Base-by-base conservation (phyloP, 53 echinoderm and acorn worm species). In the Hippasteria phrygiana region DNA sequence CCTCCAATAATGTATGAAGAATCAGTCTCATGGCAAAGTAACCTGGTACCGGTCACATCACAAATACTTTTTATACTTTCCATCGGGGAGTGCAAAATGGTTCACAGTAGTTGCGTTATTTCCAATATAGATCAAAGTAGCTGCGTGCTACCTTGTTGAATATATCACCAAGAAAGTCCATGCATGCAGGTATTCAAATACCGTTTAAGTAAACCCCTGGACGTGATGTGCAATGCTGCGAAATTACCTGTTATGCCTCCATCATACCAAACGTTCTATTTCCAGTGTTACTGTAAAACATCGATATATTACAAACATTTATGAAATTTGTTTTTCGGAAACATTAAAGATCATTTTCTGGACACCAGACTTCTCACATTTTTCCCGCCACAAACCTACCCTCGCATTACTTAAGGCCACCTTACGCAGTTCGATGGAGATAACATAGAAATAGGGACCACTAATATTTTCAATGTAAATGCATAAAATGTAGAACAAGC, bases 351-450 rank as follows among this genome's bases (percentile, higher is more conserved):
- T n/a, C n/a, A 54, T 4, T 59, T 17, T 24, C 59, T 59, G 22
- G 8, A 8, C 7, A 59, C 26, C 59, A 59, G 59, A 59, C 2
- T 26, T 22, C n/a, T 59, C 59, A 59, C 22, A 22, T 5, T 59
- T 59, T 59, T 26, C 59, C n/a, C n/a, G 26, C 59, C 54, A 54
- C 54, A 54, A 54, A 11, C 20, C 54, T 14, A 13, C 26, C 51
- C 51, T 51, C 59, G 22, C 59, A 59, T 67, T 67, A 63, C 14
- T 67, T 67, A 67, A 67, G 69, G 69, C 69, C 69, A 67, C 69
- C 16, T 34, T 34, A 67, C 69, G 17, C 14, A 33, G 36, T 67
- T 33, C 11, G 17, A 33, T 59, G 56, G 6, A 2, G 26, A 16
- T 5, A 16, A 16, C 18, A 55, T 55, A 55, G 55, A 17, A 16